These are phyloP conservation scores for Eleutherodactylus coqui DNA, from an alignment of 2,797 vertebrate genomes.

Conservation along the genomic window DNA sequence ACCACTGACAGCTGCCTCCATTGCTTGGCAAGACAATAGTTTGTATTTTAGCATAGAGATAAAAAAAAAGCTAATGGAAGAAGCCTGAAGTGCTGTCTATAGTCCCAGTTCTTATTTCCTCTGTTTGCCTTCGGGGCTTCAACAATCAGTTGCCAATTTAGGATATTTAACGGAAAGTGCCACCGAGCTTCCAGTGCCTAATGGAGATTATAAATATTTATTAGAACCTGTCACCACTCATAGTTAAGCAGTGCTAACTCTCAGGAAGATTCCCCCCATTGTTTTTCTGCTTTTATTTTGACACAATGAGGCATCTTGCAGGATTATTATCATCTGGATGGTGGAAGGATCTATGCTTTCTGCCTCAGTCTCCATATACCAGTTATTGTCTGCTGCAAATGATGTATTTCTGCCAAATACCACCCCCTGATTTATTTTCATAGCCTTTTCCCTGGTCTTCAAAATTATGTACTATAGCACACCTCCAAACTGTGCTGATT, in stretches of 20 bases:
- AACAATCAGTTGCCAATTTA: slow-evolving; percentile 50
- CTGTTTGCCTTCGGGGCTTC: slow-evolving; percentile 39
- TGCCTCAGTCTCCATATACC: background rate
- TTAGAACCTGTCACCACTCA: slow-evolving; percentile 49
- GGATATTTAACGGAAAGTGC: slow-evolving; percentile 51
- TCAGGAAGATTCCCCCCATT: background rate
- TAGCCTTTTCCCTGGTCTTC: background rate
- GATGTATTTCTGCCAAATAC: background rate
- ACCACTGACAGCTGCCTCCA: slow-evolving; percentile 10
- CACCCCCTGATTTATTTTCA: background rate
- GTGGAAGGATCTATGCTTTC: background rate
- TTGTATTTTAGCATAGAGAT: slow-evolving; percentile 26
- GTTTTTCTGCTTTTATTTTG: background rate
- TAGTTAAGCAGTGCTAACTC: background rate
- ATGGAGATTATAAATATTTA: slow-evolving; percentile 59
- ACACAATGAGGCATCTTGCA: background rate
- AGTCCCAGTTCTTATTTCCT: slow-evolving; percentile 18
- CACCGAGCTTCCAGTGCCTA: slow-evolving; percentile 35
- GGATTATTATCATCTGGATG: slow-evolving; percentile 19
- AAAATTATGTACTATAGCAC: background rate
- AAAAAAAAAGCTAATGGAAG: background rate
- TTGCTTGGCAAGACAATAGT: slow-evolving; percentile 13
- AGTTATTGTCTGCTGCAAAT: background rate
- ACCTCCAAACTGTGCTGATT: background rate
- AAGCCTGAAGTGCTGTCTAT: slow-evolving; percentile 20